phyloP scores from a whole-genome alignment of 2,797 vertebrate species.

The Coluber constrictor region DNA sequence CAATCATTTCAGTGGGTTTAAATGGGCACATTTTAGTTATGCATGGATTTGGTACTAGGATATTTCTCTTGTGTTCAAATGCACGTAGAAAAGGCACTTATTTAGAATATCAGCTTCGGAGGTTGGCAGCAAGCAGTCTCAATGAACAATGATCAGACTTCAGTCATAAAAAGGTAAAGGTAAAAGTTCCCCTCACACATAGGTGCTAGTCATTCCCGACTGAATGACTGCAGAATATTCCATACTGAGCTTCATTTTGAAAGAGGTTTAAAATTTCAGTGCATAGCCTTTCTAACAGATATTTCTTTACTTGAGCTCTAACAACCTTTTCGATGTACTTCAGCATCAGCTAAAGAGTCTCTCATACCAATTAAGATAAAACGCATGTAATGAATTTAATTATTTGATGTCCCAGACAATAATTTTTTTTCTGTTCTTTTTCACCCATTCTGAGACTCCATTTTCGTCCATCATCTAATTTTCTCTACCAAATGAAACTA shows the following conservation, averaged over 20 bases:
- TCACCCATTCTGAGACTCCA: conserved; percentile 9
- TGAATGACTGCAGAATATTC: neutral
- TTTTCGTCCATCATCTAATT: conserved; percentile 10
- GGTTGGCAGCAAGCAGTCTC: neutral
- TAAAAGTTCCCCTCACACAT: too few species aligned
- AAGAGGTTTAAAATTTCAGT: neutral
- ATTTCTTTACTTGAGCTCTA: neutral
- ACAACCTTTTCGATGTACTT: neutral
- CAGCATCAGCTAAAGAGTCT: neutral
- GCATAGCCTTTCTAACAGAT: neutral
- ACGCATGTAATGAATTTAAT: neutral
- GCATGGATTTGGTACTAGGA: neutral
- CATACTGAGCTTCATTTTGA: neutral
- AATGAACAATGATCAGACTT: neutral
- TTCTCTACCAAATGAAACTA: conserved; percentile 29
- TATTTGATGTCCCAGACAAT: neutral
- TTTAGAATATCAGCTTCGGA: neutral
- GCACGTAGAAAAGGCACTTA: neutral
- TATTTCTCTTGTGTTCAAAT: neutral
- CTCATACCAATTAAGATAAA: neutral
- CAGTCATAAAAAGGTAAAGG: neutral
- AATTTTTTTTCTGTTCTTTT: conserved; percentile 7
- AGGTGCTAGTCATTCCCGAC: too few species aligned
- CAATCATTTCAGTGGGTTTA: neutral
- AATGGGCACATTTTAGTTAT: neutral